These are phyloP conservation scores for Pheosia tremula DNA, from an alignment of 2,888 invertebrate genomes.

Conservation along the genomic window DNA sequence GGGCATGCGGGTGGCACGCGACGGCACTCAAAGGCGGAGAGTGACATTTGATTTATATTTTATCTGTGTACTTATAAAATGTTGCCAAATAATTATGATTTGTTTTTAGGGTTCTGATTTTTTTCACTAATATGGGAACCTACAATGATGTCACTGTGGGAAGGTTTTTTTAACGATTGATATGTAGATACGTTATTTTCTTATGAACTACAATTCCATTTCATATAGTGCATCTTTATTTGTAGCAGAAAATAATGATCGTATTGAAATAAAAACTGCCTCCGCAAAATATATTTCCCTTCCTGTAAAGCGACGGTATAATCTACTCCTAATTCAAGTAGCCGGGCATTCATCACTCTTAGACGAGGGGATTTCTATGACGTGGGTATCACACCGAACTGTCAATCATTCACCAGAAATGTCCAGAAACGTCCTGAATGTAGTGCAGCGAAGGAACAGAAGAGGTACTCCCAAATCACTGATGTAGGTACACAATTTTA, in stretches of 20 bases:
- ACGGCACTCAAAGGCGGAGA: slow-evolving; percentile 17
- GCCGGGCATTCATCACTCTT: slow-evolving; percentile 38
- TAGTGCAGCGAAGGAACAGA: slow-evolving; percentile 23
- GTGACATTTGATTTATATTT: slow-evolving; percentile 27
- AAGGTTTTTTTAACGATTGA: no score
- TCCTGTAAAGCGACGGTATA: neutral
- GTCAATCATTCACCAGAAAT: slow-evolving; percentile 40
- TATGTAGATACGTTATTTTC: no score
- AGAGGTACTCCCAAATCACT: neutral
- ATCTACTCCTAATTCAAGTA: slow-evolving; percentile 33
- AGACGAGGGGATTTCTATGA: slow-evolving; percentile 31
- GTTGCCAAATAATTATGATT: neutral
- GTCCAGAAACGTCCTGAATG: slow-evolving; percentile 10
- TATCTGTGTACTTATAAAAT: neutral
- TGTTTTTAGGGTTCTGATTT: no score
- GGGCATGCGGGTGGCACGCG: slow-evolving; percentile 68
- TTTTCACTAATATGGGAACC: neutral
- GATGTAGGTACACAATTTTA: no score
- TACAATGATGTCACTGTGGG: no score
- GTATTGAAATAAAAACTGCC: neutral
- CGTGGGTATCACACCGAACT: slow-evolving; percentile 34
- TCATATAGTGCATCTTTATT: no score
- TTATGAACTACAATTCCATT: no score
- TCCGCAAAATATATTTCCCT: neutral
- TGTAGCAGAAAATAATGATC: neutral